Conservation (phyloP, 2,888 invertebrate genomes). For the Mycalesis mineus region DNA sequence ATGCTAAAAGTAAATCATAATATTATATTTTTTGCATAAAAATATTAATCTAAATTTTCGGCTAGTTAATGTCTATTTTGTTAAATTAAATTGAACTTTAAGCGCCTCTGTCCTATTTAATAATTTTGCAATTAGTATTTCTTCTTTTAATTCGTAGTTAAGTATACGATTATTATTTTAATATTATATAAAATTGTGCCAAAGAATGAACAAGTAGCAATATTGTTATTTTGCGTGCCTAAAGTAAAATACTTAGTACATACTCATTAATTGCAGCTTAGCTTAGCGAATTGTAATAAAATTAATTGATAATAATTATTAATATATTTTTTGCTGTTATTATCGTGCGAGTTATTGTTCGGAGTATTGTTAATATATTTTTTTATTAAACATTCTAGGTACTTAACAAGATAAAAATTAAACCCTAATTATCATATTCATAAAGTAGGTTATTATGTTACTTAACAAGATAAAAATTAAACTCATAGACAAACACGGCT, state of each 20-base stretch:
- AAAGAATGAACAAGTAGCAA: slow-evolving; percentile 13
- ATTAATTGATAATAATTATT: background rate
- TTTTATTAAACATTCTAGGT: background rate
- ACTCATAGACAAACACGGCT: no score
- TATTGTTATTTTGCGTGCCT: slow-evolving; percentile 2
- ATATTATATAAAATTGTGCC: slow-evolving; percentile 14
- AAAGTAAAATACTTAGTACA: background rate
- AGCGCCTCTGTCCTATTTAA: no score
- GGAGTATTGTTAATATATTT: background rate
- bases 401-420: no score
- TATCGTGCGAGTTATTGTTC: background rate
- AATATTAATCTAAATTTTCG: no score
- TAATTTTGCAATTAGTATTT: background rate
- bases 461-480: no score
- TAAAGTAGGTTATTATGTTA: no score
- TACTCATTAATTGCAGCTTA: background rate
- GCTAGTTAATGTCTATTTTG: no score
- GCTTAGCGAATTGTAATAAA: background rate
- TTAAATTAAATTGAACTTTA: no score
- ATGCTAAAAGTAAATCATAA: no score
- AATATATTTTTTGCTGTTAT: background rate
- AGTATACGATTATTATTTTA: background rate
- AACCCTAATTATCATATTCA: no score
- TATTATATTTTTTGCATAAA: no score
- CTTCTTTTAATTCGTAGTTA: background rate